Evolutionary conservation across 1,140 invertebrate species (phyloP).

Genomic region (Sitobion miscanthi): DNA sequence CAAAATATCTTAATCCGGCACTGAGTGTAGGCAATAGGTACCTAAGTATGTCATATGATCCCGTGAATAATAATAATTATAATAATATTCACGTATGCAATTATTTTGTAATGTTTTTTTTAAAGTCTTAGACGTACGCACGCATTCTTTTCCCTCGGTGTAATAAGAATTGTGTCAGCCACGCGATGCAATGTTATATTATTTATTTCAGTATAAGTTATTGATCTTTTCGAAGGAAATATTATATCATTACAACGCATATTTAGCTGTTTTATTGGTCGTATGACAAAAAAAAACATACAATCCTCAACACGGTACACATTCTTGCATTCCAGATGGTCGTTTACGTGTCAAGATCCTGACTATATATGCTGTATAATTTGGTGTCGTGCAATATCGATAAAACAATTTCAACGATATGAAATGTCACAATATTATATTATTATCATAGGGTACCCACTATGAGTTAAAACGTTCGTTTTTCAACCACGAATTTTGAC

Average conservation of each 20-base stretch:
- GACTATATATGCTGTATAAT: background rate
- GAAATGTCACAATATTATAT: background rate
- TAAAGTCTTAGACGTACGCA: background rate
- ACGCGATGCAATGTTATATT: background rate
- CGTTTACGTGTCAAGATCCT: background rate
- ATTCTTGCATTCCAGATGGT: background rate
- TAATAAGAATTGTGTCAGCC: background rate
- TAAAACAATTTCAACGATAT: background rate
- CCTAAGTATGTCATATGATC: background rate
- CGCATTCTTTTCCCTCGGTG: background rate
- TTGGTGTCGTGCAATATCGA: background rate
- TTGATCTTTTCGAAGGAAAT: background rate
- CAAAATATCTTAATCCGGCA: too few species aligned
- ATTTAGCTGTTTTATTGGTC: background rate
- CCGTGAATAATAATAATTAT: background rate
- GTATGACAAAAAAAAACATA: background rate
- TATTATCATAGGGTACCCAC: background rate
- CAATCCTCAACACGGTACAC: background rate
- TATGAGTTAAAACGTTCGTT: background rate
- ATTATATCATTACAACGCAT: background rate
- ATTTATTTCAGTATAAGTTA: constrained; percentile 18
- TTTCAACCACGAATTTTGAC: background rate
- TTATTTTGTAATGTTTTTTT: background rate
- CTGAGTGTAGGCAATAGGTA: too few species aligned
- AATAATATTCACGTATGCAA: background rate